These are phyloP conservation scores for Hassar affinis DNA, from an alignment of 2,113 vertebrate species.

Conservation along the genomic window DNA sequence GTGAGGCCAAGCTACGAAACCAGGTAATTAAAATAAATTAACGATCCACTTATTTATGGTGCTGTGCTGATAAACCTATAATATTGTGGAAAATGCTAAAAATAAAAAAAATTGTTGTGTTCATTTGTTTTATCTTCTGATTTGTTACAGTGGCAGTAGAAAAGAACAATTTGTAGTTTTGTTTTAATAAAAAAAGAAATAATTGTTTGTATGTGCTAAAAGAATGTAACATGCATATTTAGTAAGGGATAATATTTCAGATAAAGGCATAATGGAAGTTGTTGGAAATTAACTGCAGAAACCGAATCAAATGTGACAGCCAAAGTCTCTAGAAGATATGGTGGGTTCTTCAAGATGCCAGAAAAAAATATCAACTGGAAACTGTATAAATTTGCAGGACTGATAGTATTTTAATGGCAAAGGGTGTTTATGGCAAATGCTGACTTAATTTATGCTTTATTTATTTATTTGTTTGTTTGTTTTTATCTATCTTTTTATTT, in stretches of 20 bases:
- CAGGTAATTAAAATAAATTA: constrained; percentile 10
- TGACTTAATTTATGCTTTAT: neutral
- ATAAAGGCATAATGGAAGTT: neutral
- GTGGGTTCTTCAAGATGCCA: neutral
- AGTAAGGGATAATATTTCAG: neutral
- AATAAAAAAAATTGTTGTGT: neutral
- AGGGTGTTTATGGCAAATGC: neutral
- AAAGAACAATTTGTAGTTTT: neutral
- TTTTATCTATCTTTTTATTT: no score
- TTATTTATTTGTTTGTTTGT: no score
- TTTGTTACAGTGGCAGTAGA: neutral
- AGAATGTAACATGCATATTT: neutral
- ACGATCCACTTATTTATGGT: neutral
- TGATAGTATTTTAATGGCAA: neutral
- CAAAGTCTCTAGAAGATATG: neutral
- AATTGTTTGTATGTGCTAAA: neutral
- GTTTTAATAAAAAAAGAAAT: neutral
- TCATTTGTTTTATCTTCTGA: neutral
- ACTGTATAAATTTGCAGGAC: neutral
- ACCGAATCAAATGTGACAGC: neutral
- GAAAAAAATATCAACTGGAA: neutral
- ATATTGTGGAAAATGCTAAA: neutral
- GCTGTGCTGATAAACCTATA: neutral
- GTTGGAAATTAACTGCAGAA: neutral
- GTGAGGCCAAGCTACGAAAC: neutral